Percentiles rank a stretch among this genome's conserved stretches.
Evolutionary conservation across 2,113 vertebrate species (phyloP).

Genomic region (Himantopus leucocephalus): DNA sequence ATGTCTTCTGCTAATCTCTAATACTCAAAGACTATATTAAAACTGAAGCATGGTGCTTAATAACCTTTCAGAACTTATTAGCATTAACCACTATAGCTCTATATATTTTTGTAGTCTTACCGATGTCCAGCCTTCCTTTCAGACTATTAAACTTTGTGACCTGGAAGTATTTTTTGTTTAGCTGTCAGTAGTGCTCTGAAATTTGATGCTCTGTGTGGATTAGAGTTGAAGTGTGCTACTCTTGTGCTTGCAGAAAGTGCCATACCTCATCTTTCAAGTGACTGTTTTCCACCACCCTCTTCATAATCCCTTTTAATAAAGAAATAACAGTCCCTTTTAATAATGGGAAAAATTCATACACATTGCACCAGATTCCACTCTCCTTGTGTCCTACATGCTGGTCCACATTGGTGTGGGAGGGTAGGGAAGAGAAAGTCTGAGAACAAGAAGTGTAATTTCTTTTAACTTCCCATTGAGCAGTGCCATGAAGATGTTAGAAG

Average conservation of each 20-base stretch:
- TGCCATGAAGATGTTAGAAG: neutral
- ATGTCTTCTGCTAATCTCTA: neutral
- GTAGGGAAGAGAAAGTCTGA: neutral
- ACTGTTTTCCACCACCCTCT: neutral
- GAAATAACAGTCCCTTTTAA: neutral
- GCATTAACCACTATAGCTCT: neutral
- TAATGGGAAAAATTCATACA: neutral
- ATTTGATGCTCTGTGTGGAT: neutral
- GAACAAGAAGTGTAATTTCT: neutral
- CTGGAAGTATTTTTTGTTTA: neutral
- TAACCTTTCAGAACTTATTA: neutral
- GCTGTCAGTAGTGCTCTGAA: neutral
- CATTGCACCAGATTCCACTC: neutral
- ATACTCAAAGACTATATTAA: neutral
- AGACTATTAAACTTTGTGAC: neutral
- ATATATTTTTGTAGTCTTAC: neutral
- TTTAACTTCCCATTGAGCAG: neutral
- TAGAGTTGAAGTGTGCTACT: neutral
- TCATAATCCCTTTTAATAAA: neutral
- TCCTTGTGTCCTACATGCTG: neutral
- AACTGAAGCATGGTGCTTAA: neutral
- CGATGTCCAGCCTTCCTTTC: neutral
- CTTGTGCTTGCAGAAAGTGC: neutral
- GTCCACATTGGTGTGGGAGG: accelerated
- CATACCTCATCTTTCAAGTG: neutral